Base-by-base conservation (phyloP, 2,888 invertebrate species). In the Iselma pallidipennis region DNA sequence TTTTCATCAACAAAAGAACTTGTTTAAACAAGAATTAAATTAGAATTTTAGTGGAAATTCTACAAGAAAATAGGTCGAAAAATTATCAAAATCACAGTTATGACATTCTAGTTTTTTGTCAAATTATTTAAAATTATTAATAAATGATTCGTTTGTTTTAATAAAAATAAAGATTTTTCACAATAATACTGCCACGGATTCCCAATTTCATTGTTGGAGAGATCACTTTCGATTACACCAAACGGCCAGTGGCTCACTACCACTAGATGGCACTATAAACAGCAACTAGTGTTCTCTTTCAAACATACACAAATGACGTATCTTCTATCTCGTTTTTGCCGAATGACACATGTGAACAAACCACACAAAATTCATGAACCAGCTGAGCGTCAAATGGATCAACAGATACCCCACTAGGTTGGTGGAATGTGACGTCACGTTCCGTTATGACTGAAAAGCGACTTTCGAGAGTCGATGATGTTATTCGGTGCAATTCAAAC, bases 111-210 rank as follows among this genome's bases (percentile, higher is more conserved):
- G 1, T 42, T 42, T 2, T 1, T 9, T 45, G 10, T 4, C 1
- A 21, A 45, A 3, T 21, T 19, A 19, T 45, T 45, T 45, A 21
- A 21, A 37, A 45, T n/a, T n/a, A n/a, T n/a, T n/a, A 21, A 21
- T 21, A 45, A 9, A 19, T 16, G 9, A 4, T n/a, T n/a, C 7
- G 14, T 16, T 45, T 21, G 19, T 1, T 45, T 45, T 1, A 16
- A 37, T n/a, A n/a, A 16, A 37, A 16, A 37, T 16, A 37, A 55
- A 54, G 26, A 28, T 37, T 26, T 23, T 53, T 29, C 12, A 48
- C 51, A 59, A 33, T 54, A 42, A 49, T 45, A 45, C 45, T 45
- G 45, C 45, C 45, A 23, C 45, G 45, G 45, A 45, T 23, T 23
- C 23, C 23, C 45, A 45, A n/a, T 45, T n/a, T 45, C 45, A 45